Percentiles rank a stretch among this genome's conserved stretches.
phyloP scores from a whole-genome alignment of 1,140 invertebrate genomes.

The Tetramorium alpestre region DNA sequence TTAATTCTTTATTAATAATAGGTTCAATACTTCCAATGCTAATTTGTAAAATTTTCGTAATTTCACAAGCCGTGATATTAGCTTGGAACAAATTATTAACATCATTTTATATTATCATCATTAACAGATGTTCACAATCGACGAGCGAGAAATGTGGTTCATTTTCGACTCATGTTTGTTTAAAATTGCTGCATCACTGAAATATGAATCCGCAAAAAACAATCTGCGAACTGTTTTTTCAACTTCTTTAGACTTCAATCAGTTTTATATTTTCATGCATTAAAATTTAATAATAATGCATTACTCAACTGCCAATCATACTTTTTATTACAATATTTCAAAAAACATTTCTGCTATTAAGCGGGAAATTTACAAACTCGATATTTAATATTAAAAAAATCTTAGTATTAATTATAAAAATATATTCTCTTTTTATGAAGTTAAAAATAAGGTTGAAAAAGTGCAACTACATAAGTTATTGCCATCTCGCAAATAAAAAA shows the following conservation, averaged over 20 bases:
- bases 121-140: background rate
- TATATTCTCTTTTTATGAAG: background rate
- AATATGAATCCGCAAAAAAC: background rate
- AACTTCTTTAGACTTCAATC: background rate
- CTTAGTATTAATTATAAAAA: background rate
- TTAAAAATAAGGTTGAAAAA: background rate
- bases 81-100: background rate
- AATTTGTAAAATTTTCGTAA: background rate
- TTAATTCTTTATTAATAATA: background rate
- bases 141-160: background rate
- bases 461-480: too few relatives aligned
- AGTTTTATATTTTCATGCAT: background rate
- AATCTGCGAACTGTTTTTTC: background rate
- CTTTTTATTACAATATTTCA: background rate
- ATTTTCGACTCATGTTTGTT: background rate
- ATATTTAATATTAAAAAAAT: background rate
- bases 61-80: background rate
- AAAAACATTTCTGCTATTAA: background rate
- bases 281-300: background rate
- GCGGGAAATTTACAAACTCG: background rate
- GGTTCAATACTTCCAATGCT: background rate
- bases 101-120: background rate
- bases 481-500: too few relatives aligned
- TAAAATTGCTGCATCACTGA: background rate
- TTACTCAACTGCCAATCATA: background rate